Conservation (phyloP, 2,113 vertebrate species). For the Chelonoidis abingdonii region DNA sequence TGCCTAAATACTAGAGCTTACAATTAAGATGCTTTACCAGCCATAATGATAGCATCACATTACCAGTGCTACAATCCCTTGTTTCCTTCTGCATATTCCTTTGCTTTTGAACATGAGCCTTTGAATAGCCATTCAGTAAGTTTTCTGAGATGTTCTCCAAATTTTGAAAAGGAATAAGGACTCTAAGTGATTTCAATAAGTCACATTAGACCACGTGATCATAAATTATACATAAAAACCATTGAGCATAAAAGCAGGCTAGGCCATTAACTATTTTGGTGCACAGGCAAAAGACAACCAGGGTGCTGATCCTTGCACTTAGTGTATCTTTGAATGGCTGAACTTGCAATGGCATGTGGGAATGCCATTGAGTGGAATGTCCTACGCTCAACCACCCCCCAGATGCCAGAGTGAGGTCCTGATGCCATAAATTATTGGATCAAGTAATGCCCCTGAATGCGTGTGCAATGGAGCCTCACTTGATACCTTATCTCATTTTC, state of each 20-base stretch:
- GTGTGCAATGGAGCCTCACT: background rate
- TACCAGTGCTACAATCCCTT: constrained; percentile 2
- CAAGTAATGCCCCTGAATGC: background rate
- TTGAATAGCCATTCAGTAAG: constrained; percentile 35
- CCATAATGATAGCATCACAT: background rate
- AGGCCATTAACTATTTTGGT: background rate
- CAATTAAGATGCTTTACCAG: constrained; percentile 29
- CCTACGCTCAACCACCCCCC: background rate
- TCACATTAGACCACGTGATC: background rate
- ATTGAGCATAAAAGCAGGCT: background rate
- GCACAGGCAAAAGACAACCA: background rate
- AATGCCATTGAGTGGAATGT: background rate
- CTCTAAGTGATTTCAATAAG: constrained; percentile 34
- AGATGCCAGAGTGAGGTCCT: background rate
- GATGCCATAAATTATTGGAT: background rate
- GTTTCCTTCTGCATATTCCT: background rate
- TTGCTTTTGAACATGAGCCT: background rate
- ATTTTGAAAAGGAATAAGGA: background rate
- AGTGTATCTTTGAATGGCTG: background rate
- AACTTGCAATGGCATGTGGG: background rate
- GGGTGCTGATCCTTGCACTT: background rate
- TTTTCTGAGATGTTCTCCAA: constrained; percentile 1
- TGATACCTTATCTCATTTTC: too few relatives aligned
- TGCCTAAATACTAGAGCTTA: constrained; percentile 38
- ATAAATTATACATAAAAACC: constrained; percentile 8